A percentile compares a stretch with the other conserved stretches of the same genome.
These are phyloP conservation scores for Lucinisca nassula DNA, from an alignment of 2,888 invertebrate genomes.

Conservation along the genomic window DNA sequence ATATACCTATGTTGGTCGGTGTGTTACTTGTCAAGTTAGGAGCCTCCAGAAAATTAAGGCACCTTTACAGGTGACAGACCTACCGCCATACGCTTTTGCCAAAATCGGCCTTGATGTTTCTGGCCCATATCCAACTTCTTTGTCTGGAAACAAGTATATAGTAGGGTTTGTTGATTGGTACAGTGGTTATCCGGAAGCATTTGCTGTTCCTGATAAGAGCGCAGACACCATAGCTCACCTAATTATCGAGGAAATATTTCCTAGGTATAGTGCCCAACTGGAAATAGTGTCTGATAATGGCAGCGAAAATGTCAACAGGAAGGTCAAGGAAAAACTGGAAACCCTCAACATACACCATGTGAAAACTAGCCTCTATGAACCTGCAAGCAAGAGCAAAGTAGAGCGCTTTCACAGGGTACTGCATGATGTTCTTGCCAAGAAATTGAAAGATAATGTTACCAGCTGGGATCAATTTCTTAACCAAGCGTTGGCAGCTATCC, in stretches of 20 bases:
- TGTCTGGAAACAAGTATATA: slow-evolving; percentile 48
- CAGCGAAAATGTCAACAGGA: too few species aligned
- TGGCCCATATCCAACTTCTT: slow-evolving; percentile 29
- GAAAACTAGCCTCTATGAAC: slow-evolving; percentile 10
- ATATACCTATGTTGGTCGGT: too few species aligned
- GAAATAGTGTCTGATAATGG: slow-evolving; percentile 5
- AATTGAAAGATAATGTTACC: background rate
- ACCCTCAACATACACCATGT: slow-evolving; percentile 11
- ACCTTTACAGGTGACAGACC: slow-evolving; percentile 58
- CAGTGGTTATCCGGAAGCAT: slow-evolving; percentile 17
- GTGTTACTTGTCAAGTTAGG: too few species aligned
- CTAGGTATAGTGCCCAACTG: background rate
- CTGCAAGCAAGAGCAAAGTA: slow-evolving; percentile 4
- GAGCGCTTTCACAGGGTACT: background rate
- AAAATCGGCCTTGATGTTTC: slow-evolving; percentile 16
- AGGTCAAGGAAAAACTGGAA: slow-evolving; percentile 32
- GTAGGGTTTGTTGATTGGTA: slow-evolving; percentile 33
- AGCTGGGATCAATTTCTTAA: background rate
- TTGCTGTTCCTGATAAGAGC: slow-evolving; percentile 33
- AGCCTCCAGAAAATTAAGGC: slow-evolving; percentile 17
- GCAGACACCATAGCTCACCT: slow-evolving; percentile 23
- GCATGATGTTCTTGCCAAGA: background rate
- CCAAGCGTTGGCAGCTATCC: background rate
- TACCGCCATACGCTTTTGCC: slow-evolving; percentile 44
- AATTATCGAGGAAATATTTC: slow-evolving; percentile 1